A percentile compares a stretch with the other conserved stretches of the same genome.
Evolutionary conservation across 1,140 invertebrate genomes (phyloP).

Genomic region (Drosophila nebulosa): DNA sequence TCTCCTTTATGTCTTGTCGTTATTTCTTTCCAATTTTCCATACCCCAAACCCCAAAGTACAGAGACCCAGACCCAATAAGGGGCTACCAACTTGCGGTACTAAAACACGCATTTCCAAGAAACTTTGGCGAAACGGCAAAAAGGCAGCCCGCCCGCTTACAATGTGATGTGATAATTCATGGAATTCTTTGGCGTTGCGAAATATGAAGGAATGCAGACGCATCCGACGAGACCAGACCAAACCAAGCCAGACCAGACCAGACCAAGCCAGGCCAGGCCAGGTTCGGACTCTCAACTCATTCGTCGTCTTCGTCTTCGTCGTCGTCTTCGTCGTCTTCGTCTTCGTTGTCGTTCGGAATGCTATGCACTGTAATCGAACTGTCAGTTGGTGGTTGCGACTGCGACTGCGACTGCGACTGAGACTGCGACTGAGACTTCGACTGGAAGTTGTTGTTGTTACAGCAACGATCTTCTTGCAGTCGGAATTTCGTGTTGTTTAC

Average conservation of each 20-base stretch:
- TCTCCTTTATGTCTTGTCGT: neutral
- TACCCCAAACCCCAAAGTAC: neutral
- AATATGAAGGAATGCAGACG: slow-evolving; percentile 70
- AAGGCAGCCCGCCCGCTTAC: slow-evolving; percentile 7
- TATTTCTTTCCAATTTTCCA: neutral
- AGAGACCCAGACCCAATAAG: neutral
- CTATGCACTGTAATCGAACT: slow-evolving; percentile 54
- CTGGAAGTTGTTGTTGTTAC: neutral
- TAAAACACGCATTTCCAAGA: slow-evolving; percentile 8
- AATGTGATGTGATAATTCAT: slow-evolving; percentile 42
- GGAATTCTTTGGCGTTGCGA: slow-evolving; percentile 64
- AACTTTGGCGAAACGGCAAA: slow-evolving; percentile 3
- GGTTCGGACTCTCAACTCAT: neutral
- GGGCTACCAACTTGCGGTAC: neutral
- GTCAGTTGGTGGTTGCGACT: slow-evolving; percentile 3
- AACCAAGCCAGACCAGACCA: neutral
- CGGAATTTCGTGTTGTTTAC: slow-evolving; percentile 29
- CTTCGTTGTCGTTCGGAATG: slow-evolving; percentile 18
- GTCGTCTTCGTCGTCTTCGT: slow-evolving; percentile 7
- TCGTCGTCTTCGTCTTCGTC: slow-evolving; percentile 12
- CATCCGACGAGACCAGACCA: slow-evolving; percentile 47
- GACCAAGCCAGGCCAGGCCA: neutral
- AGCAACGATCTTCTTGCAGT: slow-evolving; percentile 4
- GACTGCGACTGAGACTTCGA: neutral
- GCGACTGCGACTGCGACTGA: neutral